Conservation (phyloP, 2,113 vertebrate genomes). For the Psittacula cyanocephala region DNA sequence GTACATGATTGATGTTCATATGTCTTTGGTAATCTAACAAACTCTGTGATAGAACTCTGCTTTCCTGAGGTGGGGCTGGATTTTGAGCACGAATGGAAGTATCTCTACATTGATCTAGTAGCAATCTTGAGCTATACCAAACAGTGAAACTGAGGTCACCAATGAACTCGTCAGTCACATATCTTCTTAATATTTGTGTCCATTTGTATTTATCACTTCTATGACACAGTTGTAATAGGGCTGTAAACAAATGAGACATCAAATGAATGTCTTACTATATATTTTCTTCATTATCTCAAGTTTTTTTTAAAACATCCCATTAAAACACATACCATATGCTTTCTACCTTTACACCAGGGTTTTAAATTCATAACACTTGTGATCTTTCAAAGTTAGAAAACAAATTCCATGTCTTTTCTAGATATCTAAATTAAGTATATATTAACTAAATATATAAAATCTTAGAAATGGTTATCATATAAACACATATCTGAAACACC, state of each 20-base stretch:
- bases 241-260: neutral
- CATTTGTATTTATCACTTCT: neutral
- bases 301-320: neutral
- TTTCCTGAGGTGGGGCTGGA: neutral
- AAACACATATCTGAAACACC: neutral
- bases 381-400: slow-evolving; percentile 16
- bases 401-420: neutral
- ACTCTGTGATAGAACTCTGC: neutral
- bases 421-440: neutral
- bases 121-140: neutral
- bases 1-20: neutral
- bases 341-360: neutral
- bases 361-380: neutral
- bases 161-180: neutral
- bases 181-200: neutral
- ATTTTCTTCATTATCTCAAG: neutral
- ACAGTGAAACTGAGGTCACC: neutral
- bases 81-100: neutral
- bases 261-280: neutral
- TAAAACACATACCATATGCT: neutral
- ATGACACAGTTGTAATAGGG: neutral
- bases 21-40: neutral
- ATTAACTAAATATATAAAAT: neutral
- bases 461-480: neutral
- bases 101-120: neutral